A percentile compares a stretch with the other conserved stretches of the same genome.
Conservation (phyloP, 37 sponge, comb jelly and placozoan genomes). For the Aphrocallistes beatrix region DNA sequence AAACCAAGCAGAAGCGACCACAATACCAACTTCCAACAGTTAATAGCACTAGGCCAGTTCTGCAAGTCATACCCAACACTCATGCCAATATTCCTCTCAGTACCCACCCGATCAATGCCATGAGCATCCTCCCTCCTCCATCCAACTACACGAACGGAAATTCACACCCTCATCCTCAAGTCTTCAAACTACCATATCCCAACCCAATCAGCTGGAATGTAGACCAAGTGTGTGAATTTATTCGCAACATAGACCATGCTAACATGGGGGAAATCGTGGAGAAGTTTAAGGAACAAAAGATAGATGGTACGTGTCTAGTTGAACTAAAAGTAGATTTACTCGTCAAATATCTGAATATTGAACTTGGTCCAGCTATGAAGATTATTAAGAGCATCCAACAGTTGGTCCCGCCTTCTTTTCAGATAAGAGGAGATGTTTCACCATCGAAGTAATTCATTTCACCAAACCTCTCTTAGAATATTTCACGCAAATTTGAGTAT, state of each 20-base stretch:
- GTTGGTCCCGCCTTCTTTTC: neutral
- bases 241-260: neutral
- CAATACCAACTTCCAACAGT: neutral
- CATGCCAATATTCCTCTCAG: neutral
- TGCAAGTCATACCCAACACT: neutral
- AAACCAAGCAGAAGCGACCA: neutral
- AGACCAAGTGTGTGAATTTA: conserved; percentile 1
- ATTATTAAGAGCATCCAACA: neutral
- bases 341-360: neutral
- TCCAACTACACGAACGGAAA: conserved; percentile 1
- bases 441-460: neutral
- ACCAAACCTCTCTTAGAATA: neutral
- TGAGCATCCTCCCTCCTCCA: neutral
- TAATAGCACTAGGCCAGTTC: neutral
- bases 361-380: neutral
- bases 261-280: neutral
- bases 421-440: neutral
- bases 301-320: neutral
- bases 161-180: neutral
- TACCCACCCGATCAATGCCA: neutral
- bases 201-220: neutral
- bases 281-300: neutral
- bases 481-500: neutral
- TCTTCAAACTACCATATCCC: neutral
- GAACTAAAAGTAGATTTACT: conserved; percentile 5